Evolutionary conservation across 2,113 vertebrate species (phyloP).

Genomic region (Camelus bactrianus): DNA sequence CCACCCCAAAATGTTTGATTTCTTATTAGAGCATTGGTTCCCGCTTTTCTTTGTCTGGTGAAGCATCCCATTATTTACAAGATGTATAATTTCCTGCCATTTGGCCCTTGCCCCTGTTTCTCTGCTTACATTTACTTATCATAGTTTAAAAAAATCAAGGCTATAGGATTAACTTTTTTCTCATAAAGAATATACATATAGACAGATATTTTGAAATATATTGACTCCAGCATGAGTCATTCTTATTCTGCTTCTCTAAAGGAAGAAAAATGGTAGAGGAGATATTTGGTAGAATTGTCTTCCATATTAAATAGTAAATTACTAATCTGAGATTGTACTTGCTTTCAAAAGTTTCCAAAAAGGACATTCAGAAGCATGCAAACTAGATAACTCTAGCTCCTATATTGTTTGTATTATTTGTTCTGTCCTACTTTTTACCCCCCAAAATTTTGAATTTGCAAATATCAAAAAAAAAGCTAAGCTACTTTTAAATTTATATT

Average conservation of each 20-base stretch:
- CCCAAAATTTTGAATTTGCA: neutral
- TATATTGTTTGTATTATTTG: neutral
- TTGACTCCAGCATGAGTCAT: neutral
- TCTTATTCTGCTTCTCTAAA: neutral
- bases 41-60: no score
- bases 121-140: no score
- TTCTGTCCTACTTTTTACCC: neutral
- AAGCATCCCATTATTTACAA: no score
- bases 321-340: neutral
- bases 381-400: neutral
- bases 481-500: neutral
- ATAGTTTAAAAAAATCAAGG: neutral
- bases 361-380: neutral
- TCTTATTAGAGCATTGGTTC: no score
- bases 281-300: neutral
- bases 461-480: neutral
- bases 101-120: no score
- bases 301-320: neutral
- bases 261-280: neutral
- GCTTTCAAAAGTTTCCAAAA: neutral
- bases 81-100: no score
- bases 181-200: neutral
- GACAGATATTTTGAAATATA: neutral
- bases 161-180: neutral
- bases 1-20: no score